Percentiles rank a stretch among this genome's conserved stretches.
Evolutionary conservation across 2,113 vertebrate species (phyloP).

Genomic region (Zapus hudsonius): DNA sequence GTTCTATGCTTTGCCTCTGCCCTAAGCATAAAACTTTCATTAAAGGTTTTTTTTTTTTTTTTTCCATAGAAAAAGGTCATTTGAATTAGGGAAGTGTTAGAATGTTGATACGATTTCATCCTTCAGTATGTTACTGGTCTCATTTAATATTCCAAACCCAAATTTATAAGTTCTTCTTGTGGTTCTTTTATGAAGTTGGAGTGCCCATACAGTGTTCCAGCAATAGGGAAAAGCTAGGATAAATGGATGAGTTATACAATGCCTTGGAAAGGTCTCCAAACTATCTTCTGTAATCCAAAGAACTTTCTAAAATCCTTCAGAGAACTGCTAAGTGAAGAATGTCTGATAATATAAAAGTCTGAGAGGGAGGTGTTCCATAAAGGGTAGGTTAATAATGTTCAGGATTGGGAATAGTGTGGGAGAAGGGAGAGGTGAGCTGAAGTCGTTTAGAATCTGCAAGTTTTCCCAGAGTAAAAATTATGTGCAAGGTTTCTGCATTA

Average conservation of each 20-base stretch:
- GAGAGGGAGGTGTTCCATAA: not conserved
- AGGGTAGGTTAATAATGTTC: not conserved
- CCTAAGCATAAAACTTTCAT: not conserved
- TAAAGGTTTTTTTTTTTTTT: not conserved
- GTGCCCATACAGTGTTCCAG: not conserved
- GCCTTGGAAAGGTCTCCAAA: not conserved
- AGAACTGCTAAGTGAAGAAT: not conserved
- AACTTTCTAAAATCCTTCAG: not conserved
- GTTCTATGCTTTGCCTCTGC: not conserved
- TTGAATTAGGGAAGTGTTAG: not conserved
- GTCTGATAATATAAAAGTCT: not conserved
- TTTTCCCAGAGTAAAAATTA: not conserved
- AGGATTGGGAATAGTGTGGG: fast-evolving
- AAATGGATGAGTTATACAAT: not conserved
- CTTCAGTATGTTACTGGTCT: not conserved
- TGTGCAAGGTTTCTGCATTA: not conserved
- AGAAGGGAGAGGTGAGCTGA: not conserved
- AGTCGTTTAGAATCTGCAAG: slow-evolving; percentile 6
- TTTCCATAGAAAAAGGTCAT: not conserved
- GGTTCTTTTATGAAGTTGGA: not conserved
- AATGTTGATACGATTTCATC: not conserved
- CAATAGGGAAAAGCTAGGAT: not conserved
- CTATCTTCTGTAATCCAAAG: not conserved
- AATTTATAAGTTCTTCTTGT: not conserved
- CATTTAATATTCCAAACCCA: not conserved